phyloP scores from a whole-genome alignment of 2,888 invertebrate genomes.

The Liodrosophila aerea region DNA sequence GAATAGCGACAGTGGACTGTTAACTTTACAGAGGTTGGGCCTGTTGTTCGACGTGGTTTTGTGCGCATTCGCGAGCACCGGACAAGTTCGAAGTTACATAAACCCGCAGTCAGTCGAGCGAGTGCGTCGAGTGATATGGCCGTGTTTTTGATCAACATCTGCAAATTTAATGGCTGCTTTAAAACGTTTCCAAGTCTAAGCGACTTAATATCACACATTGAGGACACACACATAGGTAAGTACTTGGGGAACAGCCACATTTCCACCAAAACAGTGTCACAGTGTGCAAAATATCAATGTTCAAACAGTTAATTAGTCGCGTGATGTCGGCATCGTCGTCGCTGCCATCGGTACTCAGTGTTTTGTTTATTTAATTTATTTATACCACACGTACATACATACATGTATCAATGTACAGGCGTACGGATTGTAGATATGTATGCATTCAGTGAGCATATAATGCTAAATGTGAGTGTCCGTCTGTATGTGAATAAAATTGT shows the following conservation, averaged over 20 bases:
- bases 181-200: conserved; percentile 91
- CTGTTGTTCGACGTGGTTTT: too few relatives aligned
- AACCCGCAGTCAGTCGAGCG: conserved; percentile 54
- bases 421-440: conserved; percentile 12
- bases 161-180: conserved; percentile 94
- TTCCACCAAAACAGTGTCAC: conserved; percentile 27
- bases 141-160: conserved; percentile 94
- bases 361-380: conserved; percentile 74
- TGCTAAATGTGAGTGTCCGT: conserved; percentile 7
- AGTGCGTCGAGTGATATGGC: conserved; percentile 86
- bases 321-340: conserved; percentile 52
- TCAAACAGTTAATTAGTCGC: conserved; percentile 56
- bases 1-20: conserved; percentile 9
- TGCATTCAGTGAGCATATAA: background rate
- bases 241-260: conserved; percentile 25
- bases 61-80: conserved; percentile 34
- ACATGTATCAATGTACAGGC: conserved; percentile 16
- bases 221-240: conserved; percentile 93
- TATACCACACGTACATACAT: conserved; percentile 33
- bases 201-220: conserved; percentile 93
- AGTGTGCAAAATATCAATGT: conserved; percentile 32
- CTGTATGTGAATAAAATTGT: conserved; percentile 33
- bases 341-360: conserved; percentile 40
- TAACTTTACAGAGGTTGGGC: too few relatives aligned
- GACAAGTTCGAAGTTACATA: conserved; percentile 27